Base-by-base conservation (phyloP, 2,113 vertebrate species). In the Lanius collurio region DNA sequence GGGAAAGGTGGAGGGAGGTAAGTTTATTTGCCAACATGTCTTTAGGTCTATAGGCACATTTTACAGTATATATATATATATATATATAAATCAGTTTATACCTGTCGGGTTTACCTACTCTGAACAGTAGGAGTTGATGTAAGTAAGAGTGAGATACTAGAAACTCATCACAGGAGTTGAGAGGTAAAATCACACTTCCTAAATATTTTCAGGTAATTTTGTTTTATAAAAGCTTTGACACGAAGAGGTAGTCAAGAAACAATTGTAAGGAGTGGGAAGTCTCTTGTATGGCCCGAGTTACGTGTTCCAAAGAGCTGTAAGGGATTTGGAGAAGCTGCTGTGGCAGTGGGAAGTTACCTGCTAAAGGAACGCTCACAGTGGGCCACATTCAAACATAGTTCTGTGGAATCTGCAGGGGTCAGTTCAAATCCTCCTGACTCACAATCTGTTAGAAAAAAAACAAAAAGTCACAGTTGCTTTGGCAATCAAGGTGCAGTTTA, bases 151-250 rank as follows among this genome's bases (percentile, higher is more conserved):
- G 23, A 71, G 20, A 69, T 47, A 24, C 42, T 69, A 69, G 69
- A 76, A 73, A 57, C 4, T 27, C 6, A 8, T 64, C 5, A 35
- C 22, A 64, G 24, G 41, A 75, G 31, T 26, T 62, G 21, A 52
- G 70, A 39, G 10, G 4, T 39, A 44, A 82, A 70, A 39, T 4
- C 7, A 21, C 6, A 20, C 8, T 68, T 80, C 6, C 6, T 49
- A 64, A 64, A 39, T 50, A 23, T 87, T 93, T 94, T 50, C n/a
- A 39, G 35, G 62, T 50, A 49, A 24, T 68, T 88, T 90, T 90
- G 26, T 31, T 68, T 63, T 20, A 11, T 50, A n/a, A 76, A 73
- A 73, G 15, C 20, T 80, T 60, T 82, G 41, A 23, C 30, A 69
- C 13, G 20, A 37, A 47, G 47, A 41, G 5, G 9, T 44, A 26